Evolutionary conservation across 1,140 invertebrate genomes (phyloP), one percentile per base, ranked within the genome.

Genomic region (Anthonomus grandis): DNA sequence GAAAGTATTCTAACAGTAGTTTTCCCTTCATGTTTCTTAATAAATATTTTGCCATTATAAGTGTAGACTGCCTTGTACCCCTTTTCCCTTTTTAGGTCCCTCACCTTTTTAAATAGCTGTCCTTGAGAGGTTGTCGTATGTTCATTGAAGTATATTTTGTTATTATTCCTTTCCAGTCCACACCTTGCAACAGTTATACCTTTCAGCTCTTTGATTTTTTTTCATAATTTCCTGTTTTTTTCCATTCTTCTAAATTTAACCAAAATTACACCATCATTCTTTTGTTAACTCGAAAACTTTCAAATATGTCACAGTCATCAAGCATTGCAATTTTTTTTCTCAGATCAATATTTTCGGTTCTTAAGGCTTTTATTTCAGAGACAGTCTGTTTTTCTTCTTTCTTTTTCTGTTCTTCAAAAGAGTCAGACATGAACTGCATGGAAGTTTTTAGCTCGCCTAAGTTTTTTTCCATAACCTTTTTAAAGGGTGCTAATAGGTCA

Each of bases 81-180:
- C 19, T 51, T 51, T 8, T 37, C 15, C 15, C 17, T 51, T 17
- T 24, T 37, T 9, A 46, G 38, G 12, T 51, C 48, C 21, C 48
- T 8, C 4, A n/a, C n/a, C n/a, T n/a, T n/a, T n/a, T n/a, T n/a
- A n/a, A n/a, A n/a, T n/a, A n/a, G n/a, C n/a, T n/a, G 4, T 22
- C 18, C 21, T 37, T 51, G 38, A 15, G 12, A 17, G 3, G 22
- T 9, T 21, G 48, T 9, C 6, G 41, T n/a, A 19, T 51, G 31
- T 41, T 51, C 48, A 51, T 51, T 51, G 4, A 51, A 9, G 19
- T 38, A 51, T 41, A 51, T 42, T 18, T 41, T 51, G 3, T 51
- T 41, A 41, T 51, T 15, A 4, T 51, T 22, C 10, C 48, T 36
- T 22, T 51, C 31, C 3, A 51, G 21, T 46, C 18, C 19, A 41